Percentiles rank a stretch among this genome's conserved stretches.
Conservation (phyloP, 1,140 invertebrate species). For the Polyergus mexicanus region DNA sequence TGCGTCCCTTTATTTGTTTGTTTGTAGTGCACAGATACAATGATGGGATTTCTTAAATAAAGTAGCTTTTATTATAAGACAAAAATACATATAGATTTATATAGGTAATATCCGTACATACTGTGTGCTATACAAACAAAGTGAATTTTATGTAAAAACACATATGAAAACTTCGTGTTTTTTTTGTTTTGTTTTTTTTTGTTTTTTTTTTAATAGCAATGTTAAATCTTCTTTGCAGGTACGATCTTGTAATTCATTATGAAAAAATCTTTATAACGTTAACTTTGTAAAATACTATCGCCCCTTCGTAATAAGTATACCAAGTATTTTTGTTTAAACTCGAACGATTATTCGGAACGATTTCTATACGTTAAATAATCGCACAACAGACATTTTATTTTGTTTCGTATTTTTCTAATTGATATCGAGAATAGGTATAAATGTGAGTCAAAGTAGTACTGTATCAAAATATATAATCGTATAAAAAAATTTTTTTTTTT, state of each 20-base stretch:
- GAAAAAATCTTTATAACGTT: constrained; percentile 34
- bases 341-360: background rate
- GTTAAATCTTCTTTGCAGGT: background rate
- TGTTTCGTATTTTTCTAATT: background rate
- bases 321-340: background rate
- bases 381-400: background rate
- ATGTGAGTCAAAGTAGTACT: constrained; percentile 11
- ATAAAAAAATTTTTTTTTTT: constrained; percentile 25
- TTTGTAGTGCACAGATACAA: background rate
- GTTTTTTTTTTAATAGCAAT: constrained; percentile 20
- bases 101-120: constrained; percentile 17
- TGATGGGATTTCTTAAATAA: background rate
- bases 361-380: background rate
- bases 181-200: too few relatives aligned
- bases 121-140: constrained; percentile 68
- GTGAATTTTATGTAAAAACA: constrained; percentile 59
- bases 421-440: constrained; percentile 27
- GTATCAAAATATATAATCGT: constrained; percentile 32
- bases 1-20: background rate
- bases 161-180: constrained; percentile 25
- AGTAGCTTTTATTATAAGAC: constrained; percentile 59
- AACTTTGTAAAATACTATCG: constrained; percentile 38
- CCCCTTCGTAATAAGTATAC: background rate
- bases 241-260: constrained; percentile 34
- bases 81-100: constrained; percentile 28